phyloP scores from a whole-genome alignment of 2,888 invertebrate species.

The Caenorhabditis macrosperma region DNA sequence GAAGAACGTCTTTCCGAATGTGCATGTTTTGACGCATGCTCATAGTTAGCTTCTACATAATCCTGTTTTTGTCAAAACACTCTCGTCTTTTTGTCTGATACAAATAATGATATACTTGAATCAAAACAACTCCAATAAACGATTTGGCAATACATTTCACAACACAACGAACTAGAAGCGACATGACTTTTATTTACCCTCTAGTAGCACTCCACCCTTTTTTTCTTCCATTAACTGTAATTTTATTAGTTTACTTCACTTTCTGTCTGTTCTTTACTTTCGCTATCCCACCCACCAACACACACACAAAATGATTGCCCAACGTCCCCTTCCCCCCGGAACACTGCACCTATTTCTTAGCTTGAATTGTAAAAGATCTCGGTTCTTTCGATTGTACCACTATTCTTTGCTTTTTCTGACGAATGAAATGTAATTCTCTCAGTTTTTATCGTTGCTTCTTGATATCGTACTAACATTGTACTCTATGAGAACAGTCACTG shows the following conservation, averaged over 20 bases:
- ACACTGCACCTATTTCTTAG: constrained; percentile 28
- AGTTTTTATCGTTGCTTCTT: constrained; percentile 25
- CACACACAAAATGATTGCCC: constrained; percentile 8
- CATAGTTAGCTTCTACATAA: constrained; percentile 45
- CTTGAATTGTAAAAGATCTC: constrained; percentile 57
- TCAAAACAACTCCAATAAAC: constrained; percentile 41
- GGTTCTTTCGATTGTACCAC: constrained; percentile 48
- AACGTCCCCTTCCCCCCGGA: constrained; percentile 1
- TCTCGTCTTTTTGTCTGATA: constrained; percentile 16
- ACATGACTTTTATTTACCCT: constrained; percentile 31
- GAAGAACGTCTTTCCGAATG: constrained; percentile 4
- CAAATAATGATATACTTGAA: constrained; percentile 10
- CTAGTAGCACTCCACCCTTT: constrained; percentile 37
- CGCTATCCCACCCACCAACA: neutral
- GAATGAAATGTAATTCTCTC: constrained; percentile 48
- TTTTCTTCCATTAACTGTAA: constrained; percentile 38
- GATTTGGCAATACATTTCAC: constrained; percentile 46
- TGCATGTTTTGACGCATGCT: constrained; percentile 55
- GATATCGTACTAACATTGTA: constrained; percentile 47
- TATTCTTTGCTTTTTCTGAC: constrained; percentile 41
- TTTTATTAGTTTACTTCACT: constrained; percentile 31
- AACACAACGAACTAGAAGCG: constrained; percentile 61
- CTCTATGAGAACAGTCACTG: constrained; percentile 1
- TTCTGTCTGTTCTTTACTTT: constrained; percentile 35
- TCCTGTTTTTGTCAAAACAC: constrained; percentile 33